Evolutionary conservation across 2,888 invertebrate genomes (phyloP), one percentile per base, ranked within the genome.

Genomic region (Drosophila mulleri): DNA sequence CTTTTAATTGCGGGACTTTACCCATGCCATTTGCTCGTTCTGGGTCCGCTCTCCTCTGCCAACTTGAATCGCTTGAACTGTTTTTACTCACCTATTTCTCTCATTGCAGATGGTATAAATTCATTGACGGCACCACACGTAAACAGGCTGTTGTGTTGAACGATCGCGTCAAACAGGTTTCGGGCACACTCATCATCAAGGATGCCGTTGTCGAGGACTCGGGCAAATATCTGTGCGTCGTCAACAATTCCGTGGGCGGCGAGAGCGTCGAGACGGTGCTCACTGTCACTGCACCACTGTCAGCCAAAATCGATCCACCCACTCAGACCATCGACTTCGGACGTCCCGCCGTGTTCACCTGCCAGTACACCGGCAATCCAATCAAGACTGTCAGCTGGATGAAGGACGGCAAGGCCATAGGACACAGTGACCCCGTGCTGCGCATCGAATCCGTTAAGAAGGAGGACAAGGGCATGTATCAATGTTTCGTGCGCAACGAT

Each of bases 401-500:
- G 75, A 98, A 98, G 93, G 98, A 98, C 92, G 98, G 98, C 80
- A 96, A 96, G 93, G 95, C 96, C 66, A 94, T 98, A 89, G 96
- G 96, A 69, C 96, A 97, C 88, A 96, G 96, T 83, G 97, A 98
- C 88, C 95, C 96, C 7, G 95, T 96, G 64, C 93, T 98, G 50
- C 94, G 97, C 78, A 98, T 98, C 88, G 97, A 97, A 89, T 96
- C 97, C 2, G 98, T 98, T 0, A 96, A 97, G 93, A 97, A 98
- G 89, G 97, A 98, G 93, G 98, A 98, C 93, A 97, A 97, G 91
- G 98, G 98, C 90, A 98, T 98, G 98, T 98, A 98, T 92, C 98
- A 98, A 91, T 98, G 98, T 92, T 98, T 98, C 91, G 97, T 98
- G 58, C 94, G 97, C 64, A 98, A 98, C 91, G 98, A 98, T 88